A percentile compares a stretch with the other conserved stretches of the same genome.
These are phyloP conservation scores for Rhynchophorus ferrugineus DNA, from an alignment of 1,140 invertebrate genomes.

Conservation along the genomic window DNA sequence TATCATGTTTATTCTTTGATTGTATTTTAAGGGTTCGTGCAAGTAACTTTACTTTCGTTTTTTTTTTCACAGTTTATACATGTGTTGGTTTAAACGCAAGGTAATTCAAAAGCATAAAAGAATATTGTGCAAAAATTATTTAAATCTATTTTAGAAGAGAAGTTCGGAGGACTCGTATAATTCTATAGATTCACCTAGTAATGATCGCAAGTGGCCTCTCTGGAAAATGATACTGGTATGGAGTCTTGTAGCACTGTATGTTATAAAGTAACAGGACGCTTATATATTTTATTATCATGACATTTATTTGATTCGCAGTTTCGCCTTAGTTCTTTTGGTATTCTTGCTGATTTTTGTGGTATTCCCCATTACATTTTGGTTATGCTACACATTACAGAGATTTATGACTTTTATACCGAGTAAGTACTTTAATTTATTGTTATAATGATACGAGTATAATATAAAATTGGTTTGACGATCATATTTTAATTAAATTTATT, in stretches of 20 bases:
- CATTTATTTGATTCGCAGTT: neutral
- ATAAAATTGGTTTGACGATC: no score
- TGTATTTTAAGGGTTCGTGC: no score
- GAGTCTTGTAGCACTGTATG: neutral
- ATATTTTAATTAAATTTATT: no score
- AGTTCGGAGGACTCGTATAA: neutral
- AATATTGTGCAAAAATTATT: no score
- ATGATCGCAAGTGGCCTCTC: neutral
- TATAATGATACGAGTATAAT: neutral
- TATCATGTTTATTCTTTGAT: no score
- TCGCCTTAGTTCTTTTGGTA: neutral
- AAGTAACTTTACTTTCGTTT: no score
- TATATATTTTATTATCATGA: neutral
- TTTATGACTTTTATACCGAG: neutral
- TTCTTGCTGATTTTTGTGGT: neutral
- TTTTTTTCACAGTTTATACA: no score
- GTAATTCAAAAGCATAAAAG: no score
- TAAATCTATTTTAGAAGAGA: no score
- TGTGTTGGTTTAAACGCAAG: no score
- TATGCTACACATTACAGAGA: neutral
- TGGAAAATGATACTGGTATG: slow-evolving; percentile 1
- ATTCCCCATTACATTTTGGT: neutral
- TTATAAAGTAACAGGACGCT: neutral
- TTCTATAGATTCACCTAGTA: neutral
- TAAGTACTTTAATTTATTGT: neutral